Evolutionary conservation across 1,140 invertebrate genomes (phyloP), one percentile per base, ranked within the genome.

Genomic region (Oedothorax gibbosus): DNA sequence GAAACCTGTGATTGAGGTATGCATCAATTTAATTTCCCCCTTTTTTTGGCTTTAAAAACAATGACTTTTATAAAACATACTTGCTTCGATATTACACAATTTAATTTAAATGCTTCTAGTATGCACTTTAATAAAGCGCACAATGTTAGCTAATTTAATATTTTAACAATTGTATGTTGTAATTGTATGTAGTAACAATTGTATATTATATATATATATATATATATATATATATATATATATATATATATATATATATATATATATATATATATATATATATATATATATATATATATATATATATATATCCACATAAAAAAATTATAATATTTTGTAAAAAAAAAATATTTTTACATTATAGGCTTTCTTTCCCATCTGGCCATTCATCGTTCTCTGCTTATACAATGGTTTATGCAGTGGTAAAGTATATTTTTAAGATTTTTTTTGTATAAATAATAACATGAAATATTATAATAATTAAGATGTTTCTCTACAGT

Each of bases 331-430:
- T 53, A 72, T 18, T 18, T 86, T 77, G 50, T 8, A 62, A 53
- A 18, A 15, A 71, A 35, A 35, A 35, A n/a, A 66, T 18, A 77
- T 75, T 86, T 18, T 83, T 78, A 62, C 87, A 81, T 50, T 82
- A 68, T 49, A 86, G 90, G 80, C 87, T 92, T 53, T 93, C 92
- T 12, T 93, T 93, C 88, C 91, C 91, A n/a, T 93, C 92, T 35
- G 92, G 92, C 18, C 92, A 93, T 89, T 90, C 92, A 20, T 92
- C 92, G 11, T 91, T 92, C 87, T 89, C 91, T 21, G 89, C 90
- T 12, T 93, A 91, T 87, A 89, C 88, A 68, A 90, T 91, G 88
- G 86, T 92, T 0, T 92, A 90, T 88, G 71, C 90, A 50, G 89
- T 90, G 83, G 91, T 93, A 89, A 90, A 90, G 89, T 35, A 0